Evolutionary conservation across 2,797 vertebrate genomes (phyloP), one percentile per base, ranked within the genome.

Genomic region (Crypturellus tataupa): DNA sequence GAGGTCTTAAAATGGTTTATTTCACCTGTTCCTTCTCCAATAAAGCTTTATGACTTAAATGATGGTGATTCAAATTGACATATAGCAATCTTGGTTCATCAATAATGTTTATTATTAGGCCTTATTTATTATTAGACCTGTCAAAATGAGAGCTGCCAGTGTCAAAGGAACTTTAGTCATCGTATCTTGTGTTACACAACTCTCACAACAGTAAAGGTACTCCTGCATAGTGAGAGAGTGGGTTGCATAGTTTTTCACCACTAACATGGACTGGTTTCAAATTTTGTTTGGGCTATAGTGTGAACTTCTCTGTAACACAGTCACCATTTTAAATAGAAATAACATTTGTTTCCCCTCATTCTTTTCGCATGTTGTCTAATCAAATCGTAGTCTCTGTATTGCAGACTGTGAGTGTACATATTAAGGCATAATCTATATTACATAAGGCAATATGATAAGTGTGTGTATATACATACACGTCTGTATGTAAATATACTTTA

Each of bases 131-230:
- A 39, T 39, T 39, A 73, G 14, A 9, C 9, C 33, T 80, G 9
- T 62, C 60, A 80, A 39, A 13, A 3, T 75, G 51, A 29, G 39
- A 84, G 21, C 8, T 23, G 31, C 11, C 7, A 29, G 3, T 62
- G 37, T 56, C 68, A 6, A 27, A 72, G 55, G 16, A n/a, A n/a
- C 17, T n/a, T 56, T 56, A 29, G 6, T 12, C 51, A 44, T 83
- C 29, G 24, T 59, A 2, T 1, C 51, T 46, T 80, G 20, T 31
- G 12, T 72, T 80, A 10, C 10, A 4, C 27, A 47, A 35, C 31
- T 47, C 20, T 65, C 0, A 0, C 51, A 23, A 40, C 39, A 47
- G 31, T 68, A 25, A 40, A 72, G 24, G 40, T 17, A 9, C 23
- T 64, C 78, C 63, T 89, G 10, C 16, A 2, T 53, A 7, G 8